Evolutionary conservation across 2,113 vertebrate genomes (phyloP).

Genomic region (Otocyon megalotis): DNA sequence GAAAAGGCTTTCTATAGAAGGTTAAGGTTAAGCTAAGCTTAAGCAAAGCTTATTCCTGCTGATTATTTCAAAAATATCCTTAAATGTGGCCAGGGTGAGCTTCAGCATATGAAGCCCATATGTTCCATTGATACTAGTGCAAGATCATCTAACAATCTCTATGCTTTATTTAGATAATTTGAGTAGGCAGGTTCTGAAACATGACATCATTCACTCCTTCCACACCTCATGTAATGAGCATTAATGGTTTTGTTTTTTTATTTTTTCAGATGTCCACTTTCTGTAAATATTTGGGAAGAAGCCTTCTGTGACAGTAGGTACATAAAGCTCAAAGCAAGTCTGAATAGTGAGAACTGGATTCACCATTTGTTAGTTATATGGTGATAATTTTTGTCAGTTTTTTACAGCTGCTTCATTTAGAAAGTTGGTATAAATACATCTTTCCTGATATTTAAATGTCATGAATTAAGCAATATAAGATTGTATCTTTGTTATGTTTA

Average conservation of each 20-base stretch:
- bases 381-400: background rate
- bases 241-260: slow-evolving; percentile 34
- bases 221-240: background rate
- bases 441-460: background rate
- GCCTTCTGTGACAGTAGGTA: background rate
- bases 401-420: background rate
- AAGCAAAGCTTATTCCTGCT: background rate
- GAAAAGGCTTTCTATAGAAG: background rate
- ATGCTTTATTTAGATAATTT: background rate
- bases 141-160: background rate
- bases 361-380: background rate
- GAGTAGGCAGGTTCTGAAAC: background rate
- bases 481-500: background rate
- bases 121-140: background rate
- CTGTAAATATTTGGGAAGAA: slow-evolving; percentile 14
- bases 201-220: background rate
- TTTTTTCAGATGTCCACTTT: background rate
- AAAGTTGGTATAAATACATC: background rate
- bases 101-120: background rate
- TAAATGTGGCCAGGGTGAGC: background rate
- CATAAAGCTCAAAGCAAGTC: background rate
- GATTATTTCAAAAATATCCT: background rate
- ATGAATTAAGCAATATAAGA: background rate
- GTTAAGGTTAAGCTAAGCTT: background rate
- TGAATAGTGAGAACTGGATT: background rate